phyloP scores from a whole-genome alignment of 2,113 vertebrate species.

The Uria aalge region DNA sequence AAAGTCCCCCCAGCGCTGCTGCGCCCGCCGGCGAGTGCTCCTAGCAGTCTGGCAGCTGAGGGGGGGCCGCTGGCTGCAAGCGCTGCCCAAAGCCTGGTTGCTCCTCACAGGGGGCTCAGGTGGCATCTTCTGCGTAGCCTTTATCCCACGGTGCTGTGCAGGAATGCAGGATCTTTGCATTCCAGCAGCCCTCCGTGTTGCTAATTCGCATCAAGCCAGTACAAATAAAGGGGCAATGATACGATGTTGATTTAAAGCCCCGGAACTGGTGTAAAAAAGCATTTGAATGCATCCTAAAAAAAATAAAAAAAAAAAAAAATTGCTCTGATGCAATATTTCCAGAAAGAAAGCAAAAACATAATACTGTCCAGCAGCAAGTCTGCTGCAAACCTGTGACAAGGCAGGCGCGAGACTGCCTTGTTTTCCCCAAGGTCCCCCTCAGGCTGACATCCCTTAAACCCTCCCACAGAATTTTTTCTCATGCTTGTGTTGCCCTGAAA shows the following conservation, averaged over 20 bases:
- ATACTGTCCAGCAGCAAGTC: not conserved
- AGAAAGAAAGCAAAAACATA: not conserved
- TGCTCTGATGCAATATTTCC: not conserved
- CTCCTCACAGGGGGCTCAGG: not conserved
- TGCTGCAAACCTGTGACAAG: not conserved
- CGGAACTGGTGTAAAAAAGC: not conserved
- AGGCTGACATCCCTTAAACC: not conserved
- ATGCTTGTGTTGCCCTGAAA: not conserved
- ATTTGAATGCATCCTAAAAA: not conserved
- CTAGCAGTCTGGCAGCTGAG: not conserved
- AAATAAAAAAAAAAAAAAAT: no score
- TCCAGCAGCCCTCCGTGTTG: not conserved
- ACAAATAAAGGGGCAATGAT: not conserved
- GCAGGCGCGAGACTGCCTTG: not conserved
- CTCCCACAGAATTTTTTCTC: not conserved
- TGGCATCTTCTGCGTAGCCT: not conserved
- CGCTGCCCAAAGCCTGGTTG: not conserved
- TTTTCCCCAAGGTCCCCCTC: not conserved
- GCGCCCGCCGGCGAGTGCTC: not conserved
- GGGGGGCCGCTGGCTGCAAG: not conserved
- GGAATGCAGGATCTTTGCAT: not conserved
- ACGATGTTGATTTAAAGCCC: not conserved
- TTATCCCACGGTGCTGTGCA: not conserved
- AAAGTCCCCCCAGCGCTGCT: not conserved
- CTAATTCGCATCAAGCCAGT: not conserved